These are phyloP conservation scores for Cacatua alba DNA, from an alignment of 2,113 vertebrate species.

Conservation along the genomic window DNA sequence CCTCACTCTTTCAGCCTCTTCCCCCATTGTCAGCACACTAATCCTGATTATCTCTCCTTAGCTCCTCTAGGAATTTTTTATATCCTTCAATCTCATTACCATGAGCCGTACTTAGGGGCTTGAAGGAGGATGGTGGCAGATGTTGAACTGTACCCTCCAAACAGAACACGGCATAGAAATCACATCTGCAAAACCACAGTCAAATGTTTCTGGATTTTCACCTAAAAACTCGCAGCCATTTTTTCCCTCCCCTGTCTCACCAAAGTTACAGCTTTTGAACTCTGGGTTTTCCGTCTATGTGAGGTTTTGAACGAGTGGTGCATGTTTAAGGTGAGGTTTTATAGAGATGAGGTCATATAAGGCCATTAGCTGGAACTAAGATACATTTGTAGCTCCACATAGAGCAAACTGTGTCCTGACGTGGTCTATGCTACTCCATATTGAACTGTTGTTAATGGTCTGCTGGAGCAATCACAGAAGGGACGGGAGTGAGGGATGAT, in stretches of 20 bases:
- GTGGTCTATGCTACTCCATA: neutral
- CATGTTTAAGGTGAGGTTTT: neutral
- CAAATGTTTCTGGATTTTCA: neutral
- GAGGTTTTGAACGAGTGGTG: neutral
- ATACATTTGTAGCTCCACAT: neutral
- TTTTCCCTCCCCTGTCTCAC: neutral
- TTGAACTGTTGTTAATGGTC: neutral
- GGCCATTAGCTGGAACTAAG: neutral
- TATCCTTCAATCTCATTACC: neutral
- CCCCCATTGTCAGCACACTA: neutral
- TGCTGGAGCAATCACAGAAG: neutral
- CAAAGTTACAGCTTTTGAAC: neutral
- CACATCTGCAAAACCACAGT: neutral
- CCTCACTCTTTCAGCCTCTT: neutral
- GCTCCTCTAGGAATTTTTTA: neutral
- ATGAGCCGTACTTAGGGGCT: neutral
- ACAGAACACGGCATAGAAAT: neutral
- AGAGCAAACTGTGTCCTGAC: neutral
- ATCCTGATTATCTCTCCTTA: neutral
- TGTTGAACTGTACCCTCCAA: neutral
- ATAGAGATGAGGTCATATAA: neutral
- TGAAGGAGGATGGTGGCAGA: neutral
- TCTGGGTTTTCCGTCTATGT: neutral
- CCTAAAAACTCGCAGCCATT: neutral
- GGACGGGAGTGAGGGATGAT: neutral